phyloP scores from a whole-genome alignment of 92 coral and sea anemone species.

The Porites divaricata region DNA sequence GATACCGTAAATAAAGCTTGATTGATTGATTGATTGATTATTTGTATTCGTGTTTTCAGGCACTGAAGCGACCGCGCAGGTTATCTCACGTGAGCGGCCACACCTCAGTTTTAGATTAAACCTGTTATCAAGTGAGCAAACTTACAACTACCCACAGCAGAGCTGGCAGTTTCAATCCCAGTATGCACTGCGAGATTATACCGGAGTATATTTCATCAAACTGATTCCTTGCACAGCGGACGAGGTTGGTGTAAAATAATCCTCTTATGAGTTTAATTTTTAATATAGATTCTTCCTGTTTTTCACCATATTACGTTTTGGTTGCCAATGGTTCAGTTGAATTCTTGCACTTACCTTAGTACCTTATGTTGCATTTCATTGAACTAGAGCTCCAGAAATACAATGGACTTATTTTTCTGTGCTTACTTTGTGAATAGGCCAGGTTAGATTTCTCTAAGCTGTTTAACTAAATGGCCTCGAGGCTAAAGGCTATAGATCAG shows the following conservation, averaged over 20 bases:
- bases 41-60: slow-evolving; percentile 41
- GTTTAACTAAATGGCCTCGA: too few species aligned
- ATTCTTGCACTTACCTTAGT: too few species aligned
- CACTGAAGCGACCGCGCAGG: slow-evolving; percentile 74
- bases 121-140: slow-evolving; percentile 77
- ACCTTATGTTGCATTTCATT: too few species aligned
- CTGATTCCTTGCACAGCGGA: slow-evolving; percentile 89
- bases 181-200: slow-evolving; percentile 92
- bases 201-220: slow-evolving; percentile 93
- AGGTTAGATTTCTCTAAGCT: too few species aligned
- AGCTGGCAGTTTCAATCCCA: slow-evolving; percentile 96
- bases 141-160: slow-evolving; percentile 92
- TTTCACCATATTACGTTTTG: not conserved
- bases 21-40: too few species aligned
- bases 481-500: too few species aligned
- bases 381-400: too few species aligned
- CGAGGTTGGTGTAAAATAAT: slow-evolving; percentile 51
- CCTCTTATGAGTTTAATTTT: not conserved
- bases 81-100: slow-evolving; percentile 96
- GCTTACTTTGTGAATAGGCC: too few species aligned
- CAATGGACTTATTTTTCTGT: too few species aligned
- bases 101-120: slow-evolving; percentile 82
- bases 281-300: too few species aligned
- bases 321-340: too few species aligned
- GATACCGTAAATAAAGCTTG: too few species aligned